Evolutionary conservation across 2,888 invertebrate species (phyloP).

Genomic region (Drosophila paracracens): DNA sequence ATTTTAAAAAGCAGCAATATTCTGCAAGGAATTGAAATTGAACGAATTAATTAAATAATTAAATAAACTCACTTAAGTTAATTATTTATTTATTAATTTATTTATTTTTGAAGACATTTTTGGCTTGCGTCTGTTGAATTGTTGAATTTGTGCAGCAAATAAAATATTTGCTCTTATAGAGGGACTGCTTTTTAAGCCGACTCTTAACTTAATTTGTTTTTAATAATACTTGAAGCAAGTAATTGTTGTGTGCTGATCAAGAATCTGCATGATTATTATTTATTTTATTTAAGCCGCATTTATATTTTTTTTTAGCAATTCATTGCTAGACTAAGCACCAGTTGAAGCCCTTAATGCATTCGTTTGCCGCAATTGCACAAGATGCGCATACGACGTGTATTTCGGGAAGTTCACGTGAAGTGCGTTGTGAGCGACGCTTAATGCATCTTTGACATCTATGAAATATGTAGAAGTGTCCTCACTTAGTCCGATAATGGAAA

Average conservation of each 20-base stretch:
- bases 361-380: neutral
- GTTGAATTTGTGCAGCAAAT: neutral
- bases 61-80: neutral
- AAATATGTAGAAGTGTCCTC: neutral
- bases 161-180: neutral
- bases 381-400: conserved; percentile 56
- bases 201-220: no score
- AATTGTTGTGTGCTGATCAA: neutral
- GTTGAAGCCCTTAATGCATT: neutral
- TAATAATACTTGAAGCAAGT: neutral
- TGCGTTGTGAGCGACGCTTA: neutral
- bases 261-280: neutral
- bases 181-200: neutral
- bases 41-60: neutral
- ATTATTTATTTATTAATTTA: neutral
- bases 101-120: no score
- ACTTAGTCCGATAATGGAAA: neutral
- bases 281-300: neutral
- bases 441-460: neutral
- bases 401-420: conserved; percentile 15
- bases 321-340: neutral
- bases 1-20: neutral
- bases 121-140: neutral
- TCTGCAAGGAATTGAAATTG: neutral
- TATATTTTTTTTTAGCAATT: neutral